Evolutionary conservation across 2,888 invertebrate species (phyloP).

Genomic region (Ischnura elegans): DNA sequence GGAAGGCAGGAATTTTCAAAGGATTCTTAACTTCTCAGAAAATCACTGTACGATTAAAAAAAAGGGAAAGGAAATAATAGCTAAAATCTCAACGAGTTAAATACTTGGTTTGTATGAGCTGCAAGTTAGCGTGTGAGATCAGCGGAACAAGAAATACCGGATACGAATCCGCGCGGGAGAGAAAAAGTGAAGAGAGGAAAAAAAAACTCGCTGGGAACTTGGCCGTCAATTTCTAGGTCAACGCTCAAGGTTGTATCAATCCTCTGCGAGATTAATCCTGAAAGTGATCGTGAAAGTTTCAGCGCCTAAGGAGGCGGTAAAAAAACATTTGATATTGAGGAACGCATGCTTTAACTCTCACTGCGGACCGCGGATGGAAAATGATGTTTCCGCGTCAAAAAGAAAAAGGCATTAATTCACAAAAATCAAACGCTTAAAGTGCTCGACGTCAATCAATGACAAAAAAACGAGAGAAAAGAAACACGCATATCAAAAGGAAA

Average conservation of each 20-base stretch:
- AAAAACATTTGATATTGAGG: neutral
- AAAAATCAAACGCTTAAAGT: no score
- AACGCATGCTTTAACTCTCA: neutral
- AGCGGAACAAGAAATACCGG: neutral
- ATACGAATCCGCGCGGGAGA: neutral
- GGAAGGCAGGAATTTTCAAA: no score
- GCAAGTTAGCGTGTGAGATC: neutral
- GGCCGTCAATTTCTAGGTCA: neutral
- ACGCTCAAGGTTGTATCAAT: constrained; percentile 26
- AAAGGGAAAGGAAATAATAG: no score
- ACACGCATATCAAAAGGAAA: no score
- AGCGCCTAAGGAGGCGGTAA: neutral
- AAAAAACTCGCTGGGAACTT: neutral
- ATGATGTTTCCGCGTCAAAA: neutral
- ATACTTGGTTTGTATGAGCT: no score
- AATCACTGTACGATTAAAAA: no score
- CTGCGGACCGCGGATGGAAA: neutral
- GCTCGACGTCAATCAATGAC: no score
- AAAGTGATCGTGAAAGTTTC: neutral
- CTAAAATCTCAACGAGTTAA: no score
- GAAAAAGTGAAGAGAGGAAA: neutral
- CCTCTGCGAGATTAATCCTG: neutral
- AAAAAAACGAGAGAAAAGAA: no score
- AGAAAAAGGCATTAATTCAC: neutral
- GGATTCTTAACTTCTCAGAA: no score